Percentiles rank a stretch among this genome's conserved stretches.
Conservation (phyloP, 1,140 invertebrate genomes). For the Ceratitis capitata region DNA sequence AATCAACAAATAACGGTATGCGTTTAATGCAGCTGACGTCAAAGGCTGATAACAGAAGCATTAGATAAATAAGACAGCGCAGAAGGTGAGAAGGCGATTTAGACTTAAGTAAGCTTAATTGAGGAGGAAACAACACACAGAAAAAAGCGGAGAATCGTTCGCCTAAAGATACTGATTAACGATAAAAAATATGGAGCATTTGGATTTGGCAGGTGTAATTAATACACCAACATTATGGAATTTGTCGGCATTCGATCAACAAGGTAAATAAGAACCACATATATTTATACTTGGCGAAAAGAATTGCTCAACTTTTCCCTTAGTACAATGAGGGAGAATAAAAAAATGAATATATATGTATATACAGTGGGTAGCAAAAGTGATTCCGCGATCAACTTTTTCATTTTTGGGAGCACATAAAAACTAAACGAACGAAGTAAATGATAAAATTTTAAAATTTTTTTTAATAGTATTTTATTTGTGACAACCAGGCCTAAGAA, state of each 20-base stretch:
- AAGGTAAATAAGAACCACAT: constrained; percentile 56
- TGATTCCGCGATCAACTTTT: too few relatives aligned
- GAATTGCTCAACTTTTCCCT: too few relatives aligned
- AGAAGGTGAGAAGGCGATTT: not conserved
- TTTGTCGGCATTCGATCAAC: constrained; percentile 55
- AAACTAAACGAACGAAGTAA: too few relatives aligned
- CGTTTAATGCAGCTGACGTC: not conserved
- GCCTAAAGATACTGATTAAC: too few relatives aligned
- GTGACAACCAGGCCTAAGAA: too few relatives aligned
- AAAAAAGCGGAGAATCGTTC: not conserved
- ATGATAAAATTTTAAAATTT: too few relatives aligned
- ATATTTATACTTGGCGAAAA: too few relatives aligned
- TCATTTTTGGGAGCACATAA: too few relatives aligned
- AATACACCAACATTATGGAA: constrained; percentile 54
- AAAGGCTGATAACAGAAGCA: not conserved
- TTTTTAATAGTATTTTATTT: too few relatives aligned
- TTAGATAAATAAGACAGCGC: not conserved
- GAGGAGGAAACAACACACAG: not conserved
- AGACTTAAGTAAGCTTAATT: not conserved
- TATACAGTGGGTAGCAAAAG: not conserved
- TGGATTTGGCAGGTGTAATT: constrained; percentile 59
- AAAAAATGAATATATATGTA: not conserved
- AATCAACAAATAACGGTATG: not conserved
- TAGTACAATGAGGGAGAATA: too few relatives aligned
- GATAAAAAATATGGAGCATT: constrained; percentile 54